phyloP scores from a whole-genome alignment of 2,113 vertebrate species.

The Albula goreensis region DNA sequence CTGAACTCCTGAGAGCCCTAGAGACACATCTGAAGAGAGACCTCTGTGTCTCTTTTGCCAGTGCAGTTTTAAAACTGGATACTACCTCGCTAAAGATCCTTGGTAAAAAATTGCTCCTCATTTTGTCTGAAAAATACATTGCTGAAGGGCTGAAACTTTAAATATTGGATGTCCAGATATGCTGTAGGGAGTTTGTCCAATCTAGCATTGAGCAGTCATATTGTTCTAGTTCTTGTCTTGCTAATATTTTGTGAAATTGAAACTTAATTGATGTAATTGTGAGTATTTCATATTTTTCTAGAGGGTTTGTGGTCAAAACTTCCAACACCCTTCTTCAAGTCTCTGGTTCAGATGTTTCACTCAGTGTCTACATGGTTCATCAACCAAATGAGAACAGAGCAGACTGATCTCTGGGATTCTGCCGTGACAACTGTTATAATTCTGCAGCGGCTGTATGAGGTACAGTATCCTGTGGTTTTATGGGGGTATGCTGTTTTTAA shows the following conservation, averaged over 20 bases:
- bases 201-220: neutral
- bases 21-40: conserved; percentile 9
- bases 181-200: neutral
- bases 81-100: conserved; percentile 45
- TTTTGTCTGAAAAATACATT: too few species aligned
- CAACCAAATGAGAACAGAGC: neutral
- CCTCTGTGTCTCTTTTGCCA: conserved; percentile 38
- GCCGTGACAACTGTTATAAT: neutral
- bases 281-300: conserved; percentile 23
- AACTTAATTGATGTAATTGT: neutral
- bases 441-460: conserved; percentile 42
- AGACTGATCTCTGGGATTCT: neutral
- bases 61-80: conserved; percentile 40
- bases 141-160: neutral
- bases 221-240: neutral
- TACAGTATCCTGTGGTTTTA: conserved; percentile 11
- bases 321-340: conserved; percentile 35
- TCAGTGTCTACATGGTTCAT: conserved; percentile 5
- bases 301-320: conserved; percentile 44
- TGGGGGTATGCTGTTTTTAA: neutral
- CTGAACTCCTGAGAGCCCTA: conserved; percentile 45
- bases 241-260: neutral
- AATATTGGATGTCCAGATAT: too few species aligned
- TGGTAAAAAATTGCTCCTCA: conserved; percentile 41
- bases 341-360: conserved; percentile 39